Base-by-base conservation (phyloP, 2,888 invertebrate species). In the Pyrocoelia pectoralis region DNA sequence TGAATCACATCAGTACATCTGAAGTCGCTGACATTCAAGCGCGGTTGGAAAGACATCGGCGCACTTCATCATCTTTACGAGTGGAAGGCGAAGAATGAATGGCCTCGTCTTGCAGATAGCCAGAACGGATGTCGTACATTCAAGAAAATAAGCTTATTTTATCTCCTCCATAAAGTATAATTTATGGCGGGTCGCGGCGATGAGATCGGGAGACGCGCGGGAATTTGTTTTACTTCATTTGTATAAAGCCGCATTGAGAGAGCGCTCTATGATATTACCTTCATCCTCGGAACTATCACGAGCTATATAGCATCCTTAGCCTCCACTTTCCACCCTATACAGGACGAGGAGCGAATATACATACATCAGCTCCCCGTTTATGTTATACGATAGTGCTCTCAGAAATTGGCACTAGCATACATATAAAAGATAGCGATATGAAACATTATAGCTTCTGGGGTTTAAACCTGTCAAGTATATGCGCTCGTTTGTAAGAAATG, bases 121-220 rank as follows among this genome's bases (percentile, higher is more conserved):
- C 74, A 71, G 72, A 79, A 75, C 76, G 77, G 77, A 77, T 80
- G 80, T 80, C 80, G 77, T 80, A 79, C 79, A 80, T 80, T 80
- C 77, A 72, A 78, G 79, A 80, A 80, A 80, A 81, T 81, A 80
- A 80, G 80, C 79, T 80, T 79, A 79, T 79, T 81, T 81, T 81
- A 81, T 81, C 80, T 80, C 71, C 73, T 73, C 78, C 78, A 80
- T 81, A 81, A 81, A 81, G 75, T 72, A 74, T 76, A 79, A 81
- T 81, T 81, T 81, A 81, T 80, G 73, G 75, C 69, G 68, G 73
- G 74, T 72, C 71, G 70, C 70, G 69, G 74, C 75, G 77, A 76
- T 76, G 77, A 76, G 77, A 77, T 76, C 75, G 72, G 66, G 68
- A 68, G 70, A 65, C 70, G 69, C 62, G 68, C 68, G 69, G 69